Base-by-base conservation (phyloP, 2,888 invertebrate species). In the Lissocephala sabroskyi region DNA sequence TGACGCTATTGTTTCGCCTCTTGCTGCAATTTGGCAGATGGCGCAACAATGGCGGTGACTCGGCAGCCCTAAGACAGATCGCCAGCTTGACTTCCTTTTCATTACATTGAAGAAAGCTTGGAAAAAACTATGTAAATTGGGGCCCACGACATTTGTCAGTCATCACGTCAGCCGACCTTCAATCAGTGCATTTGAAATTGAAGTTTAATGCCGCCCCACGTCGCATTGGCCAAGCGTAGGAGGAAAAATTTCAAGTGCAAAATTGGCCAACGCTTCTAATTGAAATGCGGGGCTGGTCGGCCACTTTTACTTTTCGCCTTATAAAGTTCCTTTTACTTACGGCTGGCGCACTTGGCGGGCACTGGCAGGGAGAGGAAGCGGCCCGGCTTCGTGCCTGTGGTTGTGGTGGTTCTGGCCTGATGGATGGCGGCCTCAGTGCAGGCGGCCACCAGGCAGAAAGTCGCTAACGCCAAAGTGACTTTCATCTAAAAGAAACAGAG, bases 311-410 rank as follows among this genome's bases (percentile, higher is more conserved):
- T 70, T 74, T 73, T 67, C 44, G 59, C 41, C 45, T 30, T 42
- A 30, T 16, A 14, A 43, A 11, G n/a, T n/a, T n/a, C n/a, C n/a
- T n/a, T n/a, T n/a, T 66, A 93, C 94, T 93, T 87, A 95, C 94
- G 90, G 86, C 87, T 91, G 58, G 93, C 88, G 85, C 95, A 95
- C 87, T 95, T 95, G 82, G 91, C 88, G 55, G 94, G 88, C 56
- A 89, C 87, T 37, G 95, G 95, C 65, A 95, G 88, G 41, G 94
- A 91, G 60, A 95, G 88, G 86, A 95, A 94, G 76, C 95, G 87
- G 79, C 94, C 94, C 10, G 94, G 93, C 82, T 92, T 89, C 77
- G 89, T 89, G 56, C 82, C 87, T 75, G 87, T 82, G 52, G 81
- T 81, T 53, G 89, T 87, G 65, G 87, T 87, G 59, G 90, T 90